Evolutionary conservation across 1,140 invertebrate species (phyloP), one percentile per base, ranked within the genome.

Genomic region (Nylanderia fulva): DNA sequence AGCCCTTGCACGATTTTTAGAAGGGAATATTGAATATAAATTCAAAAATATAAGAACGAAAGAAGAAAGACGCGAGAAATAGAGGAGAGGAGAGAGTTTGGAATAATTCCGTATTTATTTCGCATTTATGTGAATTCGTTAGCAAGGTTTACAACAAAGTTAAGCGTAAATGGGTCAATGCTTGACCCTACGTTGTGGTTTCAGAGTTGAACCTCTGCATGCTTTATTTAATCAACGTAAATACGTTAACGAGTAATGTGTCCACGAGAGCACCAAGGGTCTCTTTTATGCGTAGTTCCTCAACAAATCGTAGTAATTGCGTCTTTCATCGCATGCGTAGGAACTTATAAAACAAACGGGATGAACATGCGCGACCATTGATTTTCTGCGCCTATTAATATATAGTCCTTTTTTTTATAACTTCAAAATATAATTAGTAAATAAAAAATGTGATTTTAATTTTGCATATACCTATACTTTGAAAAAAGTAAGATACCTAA

Each of bases 321-420:
- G 9, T 2, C 39, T 36, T 18, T 68, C 4, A 13, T 66, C 42
- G 5, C 60, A 33, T n/a, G 66, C 52, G 77, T 42, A 42, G 24
- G 4, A 42, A 42, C 36, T 9, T 33, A 33, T 6, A 7, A 82
- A 33, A 58, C 8, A 15, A 45, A 58, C 36, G 24, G 71, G 64
- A 56, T 29, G 9, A 54, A 56, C 24, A 56, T 18, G 52, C 33
- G 71, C 33, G 71, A 71, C 18, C 39, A 42, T 58, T 71, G 77
- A 72, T 71, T 72, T 72, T 72, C 48, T 27, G 27, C 27, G 8
- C 18, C 77, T 68, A 58, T 58, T 71, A 58, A 71, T 82, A 71
- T 82, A 72, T 13, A 58, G 2, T 39, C 21, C n/a, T 72, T 24
- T 24, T 21, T n/a, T 54, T 42, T 24, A 36, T 45, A 24, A 21